Evolutionary conservation across 1,140 invertebrate genomes (phyloP).

Genomic region (Brachionus plicatilis): DNA sequence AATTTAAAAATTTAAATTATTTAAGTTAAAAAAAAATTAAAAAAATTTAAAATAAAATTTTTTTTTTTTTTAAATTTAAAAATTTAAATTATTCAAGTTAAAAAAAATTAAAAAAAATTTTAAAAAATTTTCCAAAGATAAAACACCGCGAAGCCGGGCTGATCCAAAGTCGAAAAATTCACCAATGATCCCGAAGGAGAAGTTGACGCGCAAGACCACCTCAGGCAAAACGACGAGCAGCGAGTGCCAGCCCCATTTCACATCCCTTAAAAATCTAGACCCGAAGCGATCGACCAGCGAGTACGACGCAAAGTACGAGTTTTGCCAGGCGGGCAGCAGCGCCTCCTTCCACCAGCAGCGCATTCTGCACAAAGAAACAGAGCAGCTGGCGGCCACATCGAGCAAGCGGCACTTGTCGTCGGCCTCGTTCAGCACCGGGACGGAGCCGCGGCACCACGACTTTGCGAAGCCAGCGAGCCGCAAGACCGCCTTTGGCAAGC

Average conservation of each 20-base stretch:
- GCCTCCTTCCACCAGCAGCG: background rate
- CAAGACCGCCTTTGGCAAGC: background rate
- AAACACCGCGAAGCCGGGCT: background rate
- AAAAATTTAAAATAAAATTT: too few species aligned
- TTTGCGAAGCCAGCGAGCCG: background rate
- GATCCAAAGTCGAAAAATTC: background rate
- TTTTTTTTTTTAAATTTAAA: too few species aligned
- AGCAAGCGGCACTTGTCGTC: slow-evolving; percentile 6
- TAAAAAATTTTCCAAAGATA: background rate
- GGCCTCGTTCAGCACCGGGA: background rate
- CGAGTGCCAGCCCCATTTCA: background rate
- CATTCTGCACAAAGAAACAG: background rate
- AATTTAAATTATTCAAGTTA: too few species aligned
- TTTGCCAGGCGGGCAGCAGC: background rate
- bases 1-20: too few species aligned
- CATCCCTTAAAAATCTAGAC: background rate
- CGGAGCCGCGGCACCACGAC: background rate
- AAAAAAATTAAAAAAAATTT: too few species aligned
- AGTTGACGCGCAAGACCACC: background rate
- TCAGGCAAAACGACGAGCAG: background rate
- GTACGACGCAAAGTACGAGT: background rate
- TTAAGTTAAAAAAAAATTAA: too few species aligned
- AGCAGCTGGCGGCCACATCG: background rate
- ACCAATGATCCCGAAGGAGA: background rate
- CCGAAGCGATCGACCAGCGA: background rate